These are phyloP conservation scores for Micromussa lordhowensis DNA, from an alignment of 92 coral and sea anemone genomes.

Conservation along the genomic window DNA sequence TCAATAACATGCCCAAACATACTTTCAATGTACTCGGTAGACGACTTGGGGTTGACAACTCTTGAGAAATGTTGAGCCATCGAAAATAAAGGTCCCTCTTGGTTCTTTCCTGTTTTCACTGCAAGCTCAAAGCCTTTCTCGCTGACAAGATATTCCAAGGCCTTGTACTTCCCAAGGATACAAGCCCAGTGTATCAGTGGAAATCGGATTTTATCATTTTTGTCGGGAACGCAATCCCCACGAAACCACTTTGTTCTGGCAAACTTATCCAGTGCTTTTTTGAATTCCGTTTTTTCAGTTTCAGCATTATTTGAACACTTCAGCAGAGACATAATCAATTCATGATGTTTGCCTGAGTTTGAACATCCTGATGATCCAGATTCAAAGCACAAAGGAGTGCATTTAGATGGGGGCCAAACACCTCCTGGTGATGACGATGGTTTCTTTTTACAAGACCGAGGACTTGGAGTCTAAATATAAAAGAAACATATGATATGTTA, in stretches of 20 bases:
- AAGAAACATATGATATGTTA: too few relatives aligned
- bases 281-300: constrained; percentile 35
- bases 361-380: constrained; percentile 19
- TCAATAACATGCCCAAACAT: constrained; percentile 28
- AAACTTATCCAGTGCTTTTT: constrained; percentile 42
- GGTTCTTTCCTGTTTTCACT: constrained; percentile 4
- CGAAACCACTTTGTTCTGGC: constrained; percentile 53
- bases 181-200: constrained; percentile 77
- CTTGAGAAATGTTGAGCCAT: constrained; percentile 10
- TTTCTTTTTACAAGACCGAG: background rate
- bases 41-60: constrained; percentile 14
- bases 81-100: constrained; percentile 29
- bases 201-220: constrained; percentile 41
- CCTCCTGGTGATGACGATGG: background rate
- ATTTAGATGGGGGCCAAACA: constrained; percentile 19
- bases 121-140: constrained; percentile 32
- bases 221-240: constrained; percentile 47
- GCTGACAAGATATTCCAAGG: constrained; percentile 17
- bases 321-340: constrained; percentile 43
- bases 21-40: background rate
- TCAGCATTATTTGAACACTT: constrained; percentile 14
- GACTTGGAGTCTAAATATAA: background rate
- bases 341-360: constrained; percentile 53
- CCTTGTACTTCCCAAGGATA: constrained; percentile 55
- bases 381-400: constrained; percentile 66